These are phyloP conservation scores for Rhingia rostrata DNA, from an alignment of 2,888 invertebrate species.

Conservation along the genomic window DNA sequence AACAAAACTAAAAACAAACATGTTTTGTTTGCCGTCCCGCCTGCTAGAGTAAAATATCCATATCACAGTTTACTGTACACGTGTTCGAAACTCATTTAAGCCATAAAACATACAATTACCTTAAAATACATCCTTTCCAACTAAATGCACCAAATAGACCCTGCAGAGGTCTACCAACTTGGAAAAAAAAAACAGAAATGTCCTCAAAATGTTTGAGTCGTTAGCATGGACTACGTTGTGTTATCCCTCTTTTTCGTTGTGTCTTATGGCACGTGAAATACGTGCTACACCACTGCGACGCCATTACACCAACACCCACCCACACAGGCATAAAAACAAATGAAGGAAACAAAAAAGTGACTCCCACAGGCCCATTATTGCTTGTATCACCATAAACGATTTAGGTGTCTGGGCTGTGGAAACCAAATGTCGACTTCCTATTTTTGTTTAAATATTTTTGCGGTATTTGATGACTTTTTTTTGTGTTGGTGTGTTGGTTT, in stretches of 20 bases:
- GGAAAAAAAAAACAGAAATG: constrained; percentile 23
- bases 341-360: constrained; percentile 42
- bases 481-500: neutral
- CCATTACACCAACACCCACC: constrained; percentile 17
- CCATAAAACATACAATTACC: constrained; percentile 10
- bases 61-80: constrained; percentile 11
- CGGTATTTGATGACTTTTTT: constrained; percentile 38
- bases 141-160: constrained; percentile 31
- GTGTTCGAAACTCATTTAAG: constrained; percentile 21
- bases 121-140: constrained; percentile 11
- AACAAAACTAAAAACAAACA: neutral
- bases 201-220: constrained; percentile 58
- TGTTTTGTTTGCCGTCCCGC: neutral
- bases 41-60: constrained; percentile 4
- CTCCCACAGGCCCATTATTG: constrained; percentile 63
- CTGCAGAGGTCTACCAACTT: constrained; percentile 15
- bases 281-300: constrained; percentile 45
- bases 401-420: constrained; percentile 66
- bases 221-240: constrained; percentile 35
- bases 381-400: constrained; percentile 64
- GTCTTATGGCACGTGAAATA: constrained; percentile 22
- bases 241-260: constrained; percentile 21
- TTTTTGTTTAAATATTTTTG: constrained; percentile 62
- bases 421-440: constrained; percentile 64
- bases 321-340: constrained; percentile 23